Conservation (phyloP, 2,888 invertebrate genomes). For the Subacronicta megacephala region DNA sequence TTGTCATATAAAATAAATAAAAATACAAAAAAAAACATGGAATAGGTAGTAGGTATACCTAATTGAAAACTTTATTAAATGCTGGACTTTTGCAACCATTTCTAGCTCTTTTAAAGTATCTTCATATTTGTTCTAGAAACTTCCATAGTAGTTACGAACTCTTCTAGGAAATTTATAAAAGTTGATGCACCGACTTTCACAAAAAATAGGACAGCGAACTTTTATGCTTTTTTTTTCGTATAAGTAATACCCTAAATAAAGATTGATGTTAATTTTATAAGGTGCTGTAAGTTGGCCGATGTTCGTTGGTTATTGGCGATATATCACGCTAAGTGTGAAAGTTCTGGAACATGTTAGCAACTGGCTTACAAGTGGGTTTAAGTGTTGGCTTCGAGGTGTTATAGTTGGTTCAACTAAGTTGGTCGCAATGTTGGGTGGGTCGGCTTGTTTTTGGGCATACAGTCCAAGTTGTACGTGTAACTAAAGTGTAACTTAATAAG, state of each 20-base stretch:
- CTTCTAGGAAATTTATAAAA: slow-evolving; percentile 16
- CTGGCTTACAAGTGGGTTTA: slow-evolving; percentile 50
- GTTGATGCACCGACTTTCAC: slow-evolving; percentile 11
- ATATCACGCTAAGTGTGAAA: slow-evolving; percentile 72
- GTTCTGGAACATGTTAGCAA: slow-evolving; percentile 55
- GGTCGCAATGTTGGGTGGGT: slow-evolving; percentile 33
- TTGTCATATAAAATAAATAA: no score
- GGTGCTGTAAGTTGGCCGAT: slow-evolving; percentile 41
- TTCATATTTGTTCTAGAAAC: slow-evolving; percentile 18
- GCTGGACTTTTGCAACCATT: slow-evolving; percentile 4
- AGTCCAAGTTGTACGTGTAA: slow-evolving; percentile 30
- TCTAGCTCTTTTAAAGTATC: slow-evolving; percentile 6
- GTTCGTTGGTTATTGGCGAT: slow-evolving; percentile 59
- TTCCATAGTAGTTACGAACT: slow-evolving; percentile 5
- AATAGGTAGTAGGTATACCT: no score
- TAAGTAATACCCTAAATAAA: slow-evolving; percentile 31
- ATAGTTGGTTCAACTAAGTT: slow-evolving; percentile 25
- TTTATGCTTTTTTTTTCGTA: slow-evolving; percentile 8
- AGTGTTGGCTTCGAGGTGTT: slow-evolving; percentile 45
- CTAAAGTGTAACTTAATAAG: slow-evolving; percentile 36
- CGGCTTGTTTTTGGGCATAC: slow-evolving; percentile 17
- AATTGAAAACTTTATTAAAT: neutral
- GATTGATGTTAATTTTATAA: slow-evolving; percentile 47
- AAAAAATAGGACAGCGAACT: slow-evolving; percentile 19
- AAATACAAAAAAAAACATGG: no score